A percentile compares a stretch with the other conserved stretches of the same genome.
These are phyloP conservation scores for Rhagologus leucostigma DNA, from an alignment of 2,113 vertebrate genomes.

Conservation along the genomic window DNA sequence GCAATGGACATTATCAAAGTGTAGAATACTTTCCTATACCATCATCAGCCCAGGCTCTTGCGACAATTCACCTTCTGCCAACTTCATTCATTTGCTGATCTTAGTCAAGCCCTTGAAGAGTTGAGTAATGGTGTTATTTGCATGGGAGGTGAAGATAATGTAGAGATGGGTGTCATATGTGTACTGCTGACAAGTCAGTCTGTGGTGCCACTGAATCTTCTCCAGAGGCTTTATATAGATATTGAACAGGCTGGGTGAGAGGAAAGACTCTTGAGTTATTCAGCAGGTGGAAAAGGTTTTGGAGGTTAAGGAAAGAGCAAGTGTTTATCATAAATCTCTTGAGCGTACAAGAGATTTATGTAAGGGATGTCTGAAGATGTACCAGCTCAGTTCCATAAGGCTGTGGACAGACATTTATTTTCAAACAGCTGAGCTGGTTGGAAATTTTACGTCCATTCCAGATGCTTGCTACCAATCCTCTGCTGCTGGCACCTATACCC, in stretches of 20 bases:
- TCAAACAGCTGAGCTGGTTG: slow-evolving; percentile 28
- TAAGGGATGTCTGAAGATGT: slow-evolving; percentile 28
- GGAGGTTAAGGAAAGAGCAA: slow-evolving; percentile 54
- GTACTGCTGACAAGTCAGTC: slow-evolving; percentile 48
- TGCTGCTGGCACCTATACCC: background rate
- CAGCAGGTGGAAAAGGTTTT: slow-evolving; percentile 58
- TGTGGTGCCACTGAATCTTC: slow-evolving; percentile 18
- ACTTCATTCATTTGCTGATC: slow-evolving; percentile 19
- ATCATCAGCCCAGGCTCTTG: background rate
- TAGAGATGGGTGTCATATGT: slow-evolving; percentile 35
- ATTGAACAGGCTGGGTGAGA: slow-evolving; percentile 1
- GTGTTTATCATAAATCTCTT: slow-evolving; percentile 61
- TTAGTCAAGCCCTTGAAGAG: slow-evolving; percentile 28
- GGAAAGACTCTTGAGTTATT: slow-evolving; percentile 39
- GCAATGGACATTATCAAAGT: background rate
- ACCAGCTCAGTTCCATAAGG: slow-evolving; percentile 6
- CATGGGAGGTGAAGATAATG: slow-evolving; percentile 50
- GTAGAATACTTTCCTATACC: background rate
- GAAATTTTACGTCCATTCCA: background rate
- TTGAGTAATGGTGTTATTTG: slow-evolving; percentile 35
- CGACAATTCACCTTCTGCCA: background rate
- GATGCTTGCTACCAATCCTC: background rate
- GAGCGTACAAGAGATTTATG: slow-evolving; percentile 17
- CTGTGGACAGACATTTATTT: slow-evolving; percentile 8
- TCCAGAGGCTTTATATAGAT: slow-evolving; percentile 54